A percentile compares a stretch with the other conserved stretches of the same genome.
Conservation (phyloP, 2,113 vertebrate species). For the Tetraodon nigroviridis region DNA sequence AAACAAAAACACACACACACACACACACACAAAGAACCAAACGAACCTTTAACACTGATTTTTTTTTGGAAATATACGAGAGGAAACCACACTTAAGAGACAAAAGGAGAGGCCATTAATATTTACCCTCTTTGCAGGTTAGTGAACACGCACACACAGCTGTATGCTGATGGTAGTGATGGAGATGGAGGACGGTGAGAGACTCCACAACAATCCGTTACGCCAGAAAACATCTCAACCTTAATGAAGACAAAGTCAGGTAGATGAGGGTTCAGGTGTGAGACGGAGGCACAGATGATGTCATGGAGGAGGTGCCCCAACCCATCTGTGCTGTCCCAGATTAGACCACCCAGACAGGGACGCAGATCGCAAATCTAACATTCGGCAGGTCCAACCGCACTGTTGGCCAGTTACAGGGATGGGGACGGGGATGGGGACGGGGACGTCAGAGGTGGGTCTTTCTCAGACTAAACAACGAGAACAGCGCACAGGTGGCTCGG, state of each 20-base stretch:
- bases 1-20: too few relatives aligned
- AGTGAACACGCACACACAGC: not conserved
- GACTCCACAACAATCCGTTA: constrained; percentile 1
- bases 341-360: not conserved
- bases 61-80: too few relatives aligned
- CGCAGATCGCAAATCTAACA: not conserved
- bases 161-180: too few relatives aligned
- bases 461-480: not conserved
- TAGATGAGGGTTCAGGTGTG: too few relatives aligned
- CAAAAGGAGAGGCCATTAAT: not conserved
- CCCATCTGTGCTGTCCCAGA: not conserved
- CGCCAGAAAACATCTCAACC: not conserved
- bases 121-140: not conserved
- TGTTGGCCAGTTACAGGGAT: not conserved
- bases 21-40: too few relatives aligned
- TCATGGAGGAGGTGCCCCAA: not conserved
- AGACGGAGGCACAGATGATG: not conserved
- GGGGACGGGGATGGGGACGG: too few relatives aligned
- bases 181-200: not conserved
- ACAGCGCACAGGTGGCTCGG: not conserved
- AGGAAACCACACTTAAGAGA: not conserved
- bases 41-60: constrained; percentile 2
- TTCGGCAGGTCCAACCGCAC: not conserved
- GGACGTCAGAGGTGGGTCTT: too few relatives aligned
- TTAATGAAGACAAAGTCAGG: not conserved